Percentiles rank a stretch among this genome's conserved stretches.
Conservation (phyloP, 2,888 invertebrate genomes). For the Drosophila suboccidentalis region DNA sequence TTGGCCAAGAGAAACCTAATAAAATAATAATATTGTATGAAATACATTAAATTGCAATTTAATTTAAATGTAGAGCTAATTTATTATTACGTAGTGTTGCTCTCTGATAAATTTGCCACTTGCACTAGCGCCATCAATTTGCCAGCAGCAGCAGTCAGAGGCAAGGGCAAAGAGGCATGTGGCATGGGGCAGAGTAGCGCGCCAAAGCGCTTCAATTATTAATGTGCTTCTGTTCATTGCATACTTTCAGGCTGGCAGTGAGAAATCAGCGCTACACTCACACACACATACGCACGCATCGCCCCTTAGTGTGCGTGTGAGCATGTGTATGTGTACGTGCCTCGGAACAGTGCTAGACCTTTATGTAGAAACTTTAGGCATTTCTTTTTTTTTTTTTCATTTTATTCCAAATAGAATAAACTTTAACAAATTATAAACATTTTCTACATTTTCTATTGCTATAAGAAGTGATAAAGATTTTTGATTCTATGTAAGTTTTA, state of each 20-base stretch:
- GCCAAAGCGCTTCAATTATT: conserved; percentile 71
- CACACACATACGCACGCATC: conserved; percentile 35
- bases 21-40: conserved; percentile 24
- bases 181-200: conserved; percentile 22
- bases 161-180: neutral
- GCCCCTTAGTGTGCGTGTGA: conserved; percentile 14
- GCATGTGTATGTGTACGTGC: conserved; percentile 1
- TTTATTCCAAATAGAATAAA: neutral
- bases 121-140: conserved; percentile 69
- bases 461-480: neutral
- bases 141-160: conserved; percentile 21
- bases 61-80: conserved; percentile 49
- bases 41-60: conserved; percentile 49
- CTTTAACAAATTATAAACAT: neutral
- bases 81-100: conserved; percentile 31
- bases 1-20: neutral
- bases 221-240: conserved; percentile 75
- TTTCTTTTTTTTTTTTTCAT: neutral
- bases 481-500: neutral
- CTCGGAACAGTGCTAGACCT: conserved; percentile 30
- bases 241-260: conserved; percentile 75
- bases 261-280: conserved; percentile 64
- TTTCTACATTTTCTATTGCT: neutral
- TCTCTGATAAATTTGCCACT: conserved; percentile 65
- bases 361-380: conserved; percentile 23